Conservation (phyloP, 2,888 invertebrate species). For the Eupithecia exiguata region DNA sequence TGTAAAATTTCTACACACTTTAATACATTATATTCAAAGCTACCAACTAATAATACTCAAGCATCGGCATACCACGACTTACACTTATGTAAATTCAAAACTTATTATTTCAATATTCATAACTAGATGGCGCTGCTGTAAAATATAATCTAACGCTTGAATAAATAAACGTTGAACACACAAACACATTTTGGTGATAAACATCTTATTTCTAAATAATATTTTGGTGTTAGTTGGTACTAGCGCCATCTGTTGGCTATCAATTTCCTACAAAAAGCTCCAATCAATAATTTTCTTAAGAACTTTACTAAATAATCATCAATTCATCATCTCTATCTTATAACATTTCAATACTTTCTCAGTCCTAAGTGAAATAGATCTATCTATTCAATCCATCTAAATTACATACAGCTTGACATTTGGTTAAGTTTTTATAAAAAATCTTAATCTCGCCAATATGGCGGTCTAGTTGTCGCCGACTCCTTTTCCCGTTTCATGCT, state of each 20-base stretch:
- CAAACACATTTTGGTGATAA: conserved; percentile 11
- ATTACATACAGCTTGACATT: conserved; percentile 22
- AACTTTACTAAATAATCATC: conserved; percentile 21
- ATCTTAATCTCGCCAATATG: conserved; percentile 19
- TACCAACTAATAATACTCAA: conserved; percentile 37
- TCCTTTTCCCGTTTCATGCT: conserved; percentile 41
- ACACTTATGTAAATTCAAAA: conserved; percentile 16
- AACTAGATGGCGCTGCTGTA: conserved; percentile 36
- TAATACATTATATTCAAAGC: conserved; percentile 13
- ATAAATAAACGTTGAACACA: conserved; percentile 3
- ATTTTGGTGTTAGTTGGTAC: conserved; percentile 9
- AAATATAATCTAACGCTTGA: conserved; percentile 1
- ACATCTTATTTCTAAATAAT: conserved; percentile 6
- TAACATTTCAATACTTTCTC: conserved; percentile 38
- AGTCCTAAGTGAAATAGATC: conserved; percentile 40
- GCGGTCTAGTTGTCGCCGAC: conserved; percentile 39
- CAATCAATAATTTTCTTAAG: conserved; percentile 12
- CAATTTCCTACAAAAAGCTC: conserved; percentile 16
- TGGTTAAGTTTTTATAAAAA: conserved; percentile 34
- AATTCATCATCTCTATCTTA: conserved; percentile 14
- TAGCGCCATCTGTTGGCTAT: conserved; percentile 35
- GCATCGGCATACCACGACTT: conserved; percentile 13
- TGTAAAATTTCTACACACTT: conserved; percentile 15
- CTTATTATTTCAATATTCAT: conserved; percentile 5
- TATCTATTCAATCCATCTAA: conserved; percentile 26